Percentiles rank a stretch among this genome's conserved stretches.
phyloP scores from a whole-genome alignment of 2,888 invertebrate genomes.

The Morinoia aosen region DNA sequence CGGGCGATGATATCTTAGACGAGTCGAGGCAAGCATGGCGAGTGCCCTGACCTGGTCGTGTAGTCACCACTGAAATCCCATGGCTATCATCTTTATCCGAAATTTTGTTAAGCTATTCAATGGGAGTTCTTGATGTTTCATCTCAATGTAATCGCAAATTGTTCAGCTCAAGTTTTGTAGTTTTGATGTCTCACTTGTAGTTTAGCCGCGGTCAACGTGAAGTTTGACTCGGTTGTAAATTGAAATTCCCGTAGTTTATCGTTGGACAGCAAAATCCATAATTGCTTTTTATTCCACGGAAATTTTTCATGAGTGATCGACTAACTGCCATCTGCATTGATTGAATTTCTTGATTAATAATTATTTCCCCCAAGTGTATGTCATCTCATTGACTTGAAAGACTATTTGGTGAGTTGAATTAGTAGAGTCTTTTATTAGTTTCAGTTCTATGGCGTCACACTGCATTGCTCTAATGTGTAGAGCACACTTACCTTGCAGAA shows the following conservation, averaged over 20 bases:
- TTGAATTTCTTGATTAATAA: neutral
- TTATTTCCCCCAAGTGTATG: neutral
- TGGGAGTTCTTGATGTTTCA: neutral
- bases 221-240: neutral
- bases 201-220: too few species aligned
- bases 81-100: neutral
- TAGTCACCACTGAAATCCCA: neutral
- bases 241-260: too few species aligned
- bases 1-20: neutral
- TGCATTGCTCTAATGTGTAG: neutral
- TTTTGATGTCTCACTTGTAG: neutral
- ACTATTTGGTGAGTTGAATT: neutral
- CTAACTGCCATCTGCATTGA: neutral
- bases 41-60: neutral
- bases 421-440: neutral
- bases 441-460: neutral
- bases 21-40: neutral
- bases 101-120: neutral
- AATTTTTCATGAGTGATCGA: neutral
- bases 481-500: too few species aligned
- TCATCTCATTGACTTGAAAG: neutral
- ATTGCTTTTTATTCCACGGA: too few species aligned
- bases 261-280: too few species aligned
- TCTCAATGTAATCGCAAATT: neutral
- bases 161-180: neutral